Evolutionary conservation across 2,888 invertebrate species (phyloP).

Genomic region (Leucophora obtusa): DNA sequence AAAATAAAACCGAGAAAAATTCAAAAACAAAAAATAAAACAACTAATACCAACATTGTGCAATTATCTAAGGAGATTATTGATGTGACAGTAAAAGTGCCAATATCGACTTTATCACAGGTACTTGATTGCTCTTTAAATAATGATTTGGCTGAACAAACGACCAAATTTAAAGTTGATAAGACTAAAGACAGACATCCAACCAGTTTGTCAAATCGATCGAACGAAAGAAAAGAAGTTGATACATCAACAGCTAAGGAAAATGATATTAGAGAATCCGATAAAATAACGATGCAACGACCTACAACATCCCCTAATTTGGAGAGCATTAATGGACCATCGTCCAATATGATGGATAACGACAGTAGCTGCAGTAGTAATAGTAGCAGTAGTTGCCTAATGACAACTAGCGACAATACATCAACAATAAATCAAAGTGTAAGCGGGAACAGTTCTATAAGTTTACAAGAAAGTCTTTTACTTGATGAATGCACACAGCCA

Average conservation of each 20-base stretch:
- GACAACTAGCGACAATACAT: slow-evolving; percentile 65
- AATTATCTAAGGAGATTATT: slow-evolving; percentile 67
- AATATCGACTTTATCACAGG: slow-evolving; percentile 63
- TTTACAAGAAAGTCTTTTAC: slow-evolving; percentile 70
- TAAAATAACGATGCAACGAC: neutral
- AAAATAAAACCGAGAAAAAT: slow-evolving; percentile 73
- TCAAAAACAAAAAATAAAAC: slow-evolving; percentile 78
- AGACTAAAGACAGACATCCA: slow-evolving; percentile 28
- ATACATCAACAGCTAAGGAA: neutral
- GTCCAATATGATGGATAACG: slow-evolving; percentile 20
- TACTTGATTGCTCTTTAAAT: slow-evolving; percentile 7
- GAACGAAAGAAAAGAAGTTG: slow-evolving; percentile 44
- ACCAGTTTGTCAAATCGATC: slow-evolving; percentile 12
- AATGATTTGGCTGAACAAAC: slow-evolving; percentile 33
- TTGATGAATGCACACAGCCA: slow-evolving; percentile 20
- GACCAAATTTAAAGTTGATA: slow-evolving; percentile 38
- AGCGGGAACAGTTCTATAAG: slow-evolving; percentile 78
- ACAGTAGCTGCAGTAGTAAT: slow-evolving; percentile 42
- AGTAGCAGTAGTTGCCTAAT: slow-evolving; percentile 43
- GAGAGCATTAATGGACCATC: slow-evolving; percentile 26
- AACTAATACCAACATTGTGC: slow-evolving; percentile 59
- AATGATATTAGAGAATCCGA: slow-evolving; percentile 17
- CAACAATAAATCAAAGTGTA: slow-evolving; percentile 71
- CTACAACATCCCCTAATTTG: slow-evolving; percentile 5
- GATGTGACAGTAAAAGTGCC: slow-evolving; percentile 57